A percentile compares a stretch with the other conserved stretches of the same genome.
Evolutionary conservation across 2,888 invertebrate species (phyloP).

Genomic region (Chloroclystis v-ata): DNA sequence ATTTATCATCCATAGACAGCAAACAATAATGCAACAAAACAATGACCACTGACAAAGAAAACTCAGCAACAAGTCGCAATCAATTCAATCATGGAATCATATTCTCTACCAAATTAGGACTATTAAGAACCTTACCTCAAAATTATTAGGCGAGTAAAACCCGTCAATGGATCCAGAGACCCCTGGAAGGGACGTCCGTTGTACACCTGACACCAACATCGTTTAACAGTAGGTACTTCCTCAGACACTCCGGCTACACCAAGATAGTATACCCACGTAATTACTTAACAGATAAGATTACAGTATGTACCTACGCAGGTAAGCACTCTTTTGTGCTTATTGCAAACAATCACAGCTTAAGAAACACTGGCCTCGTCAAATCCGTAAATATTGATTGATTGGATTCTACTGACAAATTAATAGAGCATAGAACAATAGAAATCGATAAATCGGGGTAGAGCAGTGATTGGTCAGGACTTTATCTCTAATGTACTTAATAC

Average conservation of each 20-base stretch:
- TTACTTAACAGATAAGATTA: slow-evolving; percentile 68
- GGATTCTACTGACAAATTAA: slow-evolving; percentile 1
- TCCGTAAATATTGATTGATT: slow-evolving; percentile 25
- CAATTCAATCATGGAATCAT: too few relatives aligned
- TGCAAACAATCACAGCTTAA: slow-evolving; percentile 40
- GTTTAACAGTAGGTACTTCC: slow-evolving; percentile 44
- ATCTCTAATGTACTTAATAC: too few relatives aligned
- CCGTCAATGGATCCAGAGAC: slow-evolving; percentile 31
- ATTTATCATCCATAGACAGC: too few relatives aligned
- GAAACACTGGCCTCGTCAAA: slow-evolving; percentile 23
- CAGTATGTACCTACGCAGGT: slow-evolving; percentile 26
- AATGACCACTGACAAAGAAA: too few relatives aligned
- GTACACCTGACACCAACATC: slow-evolving; percentile 66
- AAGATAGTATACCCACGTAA: slow-evolving; percentile 41
- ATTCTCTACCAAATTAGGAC: too few relatives aligned
- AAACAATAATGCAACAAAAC: too few relatives aligned
- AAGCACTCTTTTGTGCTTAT: slow-evolving; percentile 41
- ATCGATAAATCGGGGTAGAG: neutral
- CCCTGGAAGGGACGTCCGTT: slow-evolving; percentile 52
- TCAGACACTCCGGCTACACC: slow-evolving; percentile 37
- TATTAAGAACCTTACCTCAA: slow-evolving; percentile 43
- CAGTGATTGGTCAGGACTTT: too few relatives aligned
- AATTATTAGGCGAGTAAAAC: slow-evolving; percentile 30
- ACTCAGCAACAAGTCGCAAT: too few relatives aligned
- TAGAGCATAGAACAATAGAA: slow-evolving; percentile 11